phyloP scores from a whole-genome alignment of 2,113 vertebrate genomes.

The Microcebus murinus region DNA sequence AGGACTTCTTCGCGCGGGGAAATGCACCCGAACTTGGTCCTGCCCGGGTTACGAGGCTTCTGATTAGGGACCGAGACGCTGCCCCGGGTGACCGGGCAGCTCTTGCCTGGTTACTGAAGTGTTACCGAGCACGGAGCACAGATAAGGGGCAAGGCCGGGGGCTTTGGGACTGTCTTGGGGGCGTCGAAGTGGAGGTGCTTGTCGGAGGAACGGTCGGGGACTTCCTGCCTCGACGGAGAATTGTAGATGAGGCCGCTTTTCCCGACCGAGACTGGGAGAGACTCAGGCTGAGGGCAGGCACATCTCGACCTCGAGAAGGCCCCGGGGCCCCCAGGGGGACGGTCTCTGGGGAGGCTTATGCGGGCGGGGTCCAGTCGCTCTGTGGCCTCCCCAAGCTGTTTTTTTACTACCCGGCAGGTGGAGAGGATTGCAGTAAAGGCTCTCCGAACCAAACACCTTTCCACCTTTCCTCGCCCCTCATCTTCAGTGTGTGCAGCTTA shows the following conservation, averaged over 20 bases:
- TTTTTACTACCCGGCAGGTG: neutral
- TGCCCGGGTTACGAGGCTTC: neutral
- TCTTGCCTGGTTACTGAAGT: neutral
- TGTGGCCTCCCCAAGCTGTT: neutral
- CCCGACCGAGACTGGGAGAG: neutral
- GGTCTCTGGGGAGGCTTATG: neutral
- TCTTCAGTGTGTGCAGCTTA: neutral
- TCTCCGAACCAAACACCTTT: neutral
- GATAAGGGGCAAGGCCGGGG: neutral
- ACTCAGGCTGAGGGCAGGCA: neutral
- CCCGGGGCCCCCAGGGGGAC: neutral
- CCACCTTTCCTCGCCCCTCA: neutral
- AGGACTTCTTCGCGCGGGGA: fast-evolving
- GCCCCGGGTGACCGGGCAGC: neutral
- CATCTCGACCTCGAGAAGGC: neutral
- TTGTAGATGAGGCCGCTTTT: neutral
- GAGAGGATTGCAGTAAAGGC: neutral
- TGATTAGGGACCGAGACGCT: neutral
- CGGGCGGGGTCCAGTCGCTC: fast-evolving
- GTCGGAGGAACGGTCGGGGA: neutral
- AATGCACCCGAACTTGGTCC: neutral
- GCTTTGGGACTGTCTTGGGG: neutral
- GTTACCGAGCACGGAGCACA: neutral
- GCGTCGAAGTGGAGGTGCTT: neutral
- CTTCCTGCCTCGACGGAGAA: neutral